phyloP scores from a whole-genome alignment of 2,888 invertebrate genomes.

The Stenoptilia bipunctidactyla region DNA sequence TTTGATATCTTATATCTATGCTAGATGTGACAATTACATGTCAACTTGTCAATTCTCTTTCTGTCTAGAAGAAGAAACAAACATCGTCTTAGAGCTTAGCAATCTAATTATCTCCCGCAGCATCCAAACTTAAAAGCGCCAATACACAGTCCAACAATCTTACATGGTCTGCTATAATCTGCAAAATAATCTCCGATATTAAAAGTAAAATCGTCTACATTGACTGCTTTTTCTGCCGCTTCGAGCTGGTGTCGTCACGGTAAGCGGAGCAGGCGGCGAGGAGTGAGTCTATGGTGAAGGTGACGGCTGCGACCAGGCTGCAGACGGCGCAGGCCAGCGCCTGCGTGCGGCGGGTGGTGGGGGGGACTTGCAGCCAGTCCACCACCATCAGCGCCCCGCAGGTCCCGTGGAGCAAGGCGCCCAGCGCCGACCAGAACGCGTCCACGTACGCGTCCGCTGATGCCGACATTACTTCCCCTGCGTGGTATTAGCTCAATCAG shows the following conservation, averaged over 20 bases:
- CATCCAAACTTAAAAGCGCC: too few relatives aligned
- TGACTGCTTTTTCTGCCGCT: slow-evolving; percentile 20
- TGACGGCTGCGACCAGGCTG: slow-evolving; percentile 34
- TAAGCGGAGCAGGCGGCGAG: slow-evolving; percentile 43
- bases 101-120: too few relatives aligned
- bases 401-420: slow-evolving; percentile 38
- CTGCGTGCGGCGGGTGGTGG: slow-evolving; percentile 26
- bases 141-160: too few relatives aligned
- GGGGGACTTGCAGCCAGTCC: slow-evolving; percentile 40
- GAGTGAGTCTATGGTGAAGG: slow-evolving; percentile 40
- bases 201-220: too few relatives aligned
- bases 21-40: too few relatives aligned
- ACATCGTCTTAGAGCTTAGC: too few relatives aligned
- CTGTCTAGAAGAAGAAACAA: too few relatives aligned
- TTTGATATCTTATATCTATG: too few relatives aligned
- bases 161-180: too few relatives aligned
- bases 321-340: slow-evolving; percentile 41
- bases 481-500: neutral
- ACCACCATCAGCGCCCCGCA: slow-evolving; percentile 42
- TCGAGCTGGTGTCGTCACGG: slow-evolving; percentile 33
- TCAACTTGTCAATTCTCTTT: too few relatives aligned
- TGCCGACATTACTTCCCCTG: slow-evolving; percentile 53
- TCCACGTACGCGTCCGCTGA: slow-evolving; percentile 55
- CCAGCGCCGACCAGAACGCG: slow-evolving; percentile 53
- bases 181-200: too few relatives aligned